Conservation (phyloP, 2,888 invertebrate species). For the Tetragonisca angustula region DNA sequence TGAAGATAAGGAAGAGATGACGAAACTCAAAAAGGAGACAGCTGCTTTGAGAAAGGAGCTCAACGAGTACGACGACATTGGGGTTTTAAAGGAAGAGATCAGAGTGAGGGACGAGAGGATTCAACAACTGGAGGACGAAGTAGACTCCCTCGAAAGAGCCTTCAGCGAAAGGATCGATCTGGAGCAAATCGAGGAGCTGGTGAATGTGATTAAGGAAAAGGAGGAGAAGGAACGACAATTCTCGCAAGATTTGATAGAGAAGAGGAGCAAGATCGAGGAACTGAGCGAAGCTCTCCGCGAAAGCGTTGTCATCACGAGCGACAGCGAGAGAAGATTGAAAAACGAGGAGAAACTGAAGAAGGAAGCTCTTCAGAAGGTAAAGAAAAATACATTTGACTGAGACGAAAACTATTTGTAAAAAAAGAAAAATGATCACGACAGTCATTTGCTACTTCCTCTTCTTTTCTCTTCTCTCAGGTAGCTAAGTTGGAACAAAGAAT, state of each 20-base stretch:
- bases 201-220: constrained; percentile 75
- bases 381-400: constrained; percentile 27
- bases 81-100: constrained; percentile 76
- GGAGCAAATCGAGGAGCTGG: constrained; percentile 78
- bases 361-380: constrained; percentile 88
- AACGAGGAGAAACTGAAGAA: constrained; percentile 87
- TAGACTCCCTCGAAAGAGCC: constrained; percentile 78
- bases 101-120: constrained; percentile 75
- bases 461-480: constrained; percentile 85
- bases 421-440: not conserved
- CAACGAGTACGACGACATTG: constrained; percentile 74
- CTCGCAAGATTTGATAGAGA: constrained; percentile 80
- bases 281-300: constrained; percentile 93
- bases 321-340: constrained; percentile 85
- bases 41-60: constrained; percentile 71
- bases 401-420: not conserved
- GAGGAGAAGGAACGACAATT: constrained; percentile 86
- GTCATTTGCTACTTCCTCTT: constrained; percentile 41
- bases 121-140: constrained; percentile 76
- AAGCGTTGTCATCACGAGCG: constrained; percentile 90
- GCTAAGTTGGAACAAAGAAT: constrained; percentile 89
- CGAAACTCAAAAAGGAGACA: constrained; percentile 67
- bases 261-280: constrained; percentile 88
- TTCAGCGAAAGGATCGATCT: constrained; percentile 78
- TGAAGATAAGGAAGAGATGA: constrained; percentile 73